Conservation (phyloP, 2,888 invertebrate genomes). For the Cephus pygmeus region DNA sequence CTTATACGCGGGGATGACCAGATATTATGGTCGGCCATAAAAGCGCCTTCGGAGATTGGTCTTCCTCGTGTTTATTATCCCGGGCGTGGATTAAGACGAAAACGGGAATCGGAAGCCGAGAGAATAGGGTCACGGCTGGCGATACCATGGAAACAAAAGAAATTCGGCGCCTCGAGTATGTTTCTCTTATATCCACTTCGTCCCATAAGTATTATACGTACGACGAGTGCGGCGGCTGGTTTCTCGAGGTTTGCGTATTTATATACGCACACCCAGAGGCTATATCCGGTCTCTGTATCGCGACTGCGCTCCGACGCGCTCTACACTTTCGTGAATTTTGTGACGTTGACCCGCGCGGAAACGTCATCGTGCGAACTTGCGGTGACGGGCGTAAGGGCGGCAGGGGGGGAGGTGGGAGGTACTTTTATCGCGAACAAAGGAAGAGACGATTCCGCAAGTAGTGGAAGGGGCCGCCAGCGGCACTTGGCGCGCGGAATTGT, state of each 20-base stretch:
- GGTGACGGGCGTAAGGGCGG: background rate
- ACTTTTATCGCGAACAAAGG: background rate
- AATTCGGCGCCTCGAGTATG: background rate
- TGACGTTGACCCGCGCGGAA: background rate
- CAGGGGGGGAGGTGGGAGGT: background rate
- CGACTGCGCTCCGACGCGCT: background rate
- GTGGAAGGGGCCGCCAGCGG: background rate
- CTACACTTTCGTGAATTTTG: background rate
- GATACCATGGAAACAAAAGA: slow-evolving; percentile 1
- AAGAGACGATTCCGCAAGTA: background rate
- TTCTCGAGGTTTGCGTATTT: background rate
- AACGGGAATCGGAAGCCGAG: slow-evolving; percentile 59
- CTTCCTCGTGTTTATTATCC: slow-evolving; percentile 57
- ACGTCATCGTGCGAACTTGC: background rate
- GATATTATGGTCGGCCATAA: slow-evolving; percentile 58
- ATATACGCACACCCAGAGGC: background rate
- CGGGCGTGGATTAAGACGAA: slow-evolving; percentile 56
- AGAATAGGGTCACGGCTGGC: slow-evolving; percentile 14
- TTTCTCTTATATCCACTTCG: background rate
- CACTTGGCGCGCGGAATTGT: background rate
- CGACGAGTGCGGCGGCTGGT: background rate
- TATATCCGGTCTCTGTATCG: background rate
- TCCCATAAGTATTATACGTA: background rate
- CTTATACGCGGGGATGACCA: slow-evolving; percentile 38
- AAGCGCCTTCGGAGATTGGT: slow-evolving; percentile 57